phyloP scores from a whole-genome alignment of 1,140 invertebrate species.

The Drosophila teissieri region DNA sequence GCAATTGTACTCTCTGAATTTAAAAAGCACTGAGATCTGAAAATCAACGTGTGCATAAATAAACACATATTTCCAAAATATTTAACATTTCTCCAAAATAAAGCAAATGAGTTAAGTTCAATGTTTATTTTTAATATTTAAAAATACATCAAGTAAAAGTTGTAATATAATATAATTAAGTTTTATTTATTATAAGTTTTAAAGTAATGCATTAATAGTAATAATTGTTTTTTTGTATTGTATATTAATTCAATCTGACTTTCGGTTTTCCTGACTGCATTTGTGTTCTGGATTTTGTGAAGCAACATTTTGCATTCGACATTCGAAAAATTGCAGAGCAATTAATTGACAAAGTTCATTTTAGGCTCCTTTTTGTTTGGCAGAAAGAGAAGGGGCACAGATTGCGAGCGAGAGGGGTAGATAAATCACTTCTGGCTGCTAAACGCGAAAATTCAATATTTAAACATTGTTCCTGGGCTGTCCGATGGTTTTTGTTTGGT shows the following conservation, averaged over 20 bases:
- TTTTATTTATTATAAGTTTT: too few species aligned
- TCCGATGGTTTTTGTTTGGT: slow-evolving; percentile 43
- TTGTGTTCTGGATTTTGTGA: slow-evolving; percentile 2
- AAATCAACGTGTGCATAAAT: neutral
- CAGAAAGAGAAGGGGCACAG: neutral
- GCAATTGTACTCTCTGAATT: slow-evolving; percentile 19
- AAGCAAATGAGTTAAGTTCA: too few species aligned
- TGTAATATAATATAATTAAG: too few species aligned
- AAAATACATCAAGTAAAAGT: too few species aligned
- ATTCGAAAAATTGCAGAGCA: slow-evolving; percentile 52
- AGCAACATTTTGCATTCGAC: slow-evolving; percentile 30
- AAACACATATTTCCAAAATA: neutral
- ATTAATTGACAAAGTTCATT: slow-evolving; percentile 83
- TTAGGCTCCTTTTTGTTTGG: slow-evolving; percentile 53
- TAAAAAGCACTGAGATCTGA: neutral
- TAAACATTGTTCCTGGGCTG: slow-evolving; percentile 55
- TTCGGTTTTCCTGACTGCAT: neutral
- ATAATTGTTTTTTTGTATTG: too few species aligned
- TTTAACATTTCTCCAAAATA: neutral
- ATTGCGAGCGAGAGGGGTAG: neutral
- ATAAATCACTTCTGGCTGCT: slow-evolving; percentile 50
- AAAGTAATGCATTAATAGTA: too few species aligned
- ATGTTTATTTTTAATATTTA: too few species aligned
- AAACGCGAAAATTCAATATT: slow-evolving; percentile 70
- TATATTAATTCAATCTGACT: neutral